These are phyloP conservation scores for Xiphias gladius DNA, from an alignment of 2,113 vertebrate genomes.

Conservation along the genomic window DNA sequence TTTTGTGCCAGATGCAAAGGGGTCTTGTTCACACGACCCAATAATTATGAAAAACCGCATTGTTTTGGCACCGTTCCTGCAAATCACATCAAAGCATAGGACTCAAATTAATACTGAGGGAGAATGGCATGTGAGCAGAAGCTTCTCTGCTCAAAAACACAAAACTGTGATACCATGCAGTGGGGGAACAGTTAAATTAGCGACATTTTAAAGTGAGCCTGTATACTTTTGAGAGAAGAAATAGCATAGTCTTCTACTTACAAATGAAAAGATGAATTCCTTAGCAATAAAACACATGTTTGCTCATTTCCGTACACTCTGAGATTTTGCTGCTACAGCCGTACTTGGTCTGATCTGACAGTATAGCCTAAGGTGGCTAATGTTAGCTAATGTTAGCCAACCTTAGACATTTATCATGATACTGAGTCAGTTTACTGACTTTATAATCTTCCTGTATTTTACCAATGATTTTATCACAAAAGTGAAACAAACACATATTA, in stretches of 20 bases:
- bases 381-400: neutral
- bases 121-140: slow-evolving; percentile 38
- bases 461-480: neutral
- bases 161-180: slow-evolving; percentile 12
- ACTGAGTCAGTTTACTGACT: neutral
- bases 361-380: neutral
- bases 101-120: slow-evolving; percentile 58
- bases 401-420: neutral
- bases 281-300: neutral
- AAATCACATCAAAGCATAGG: slow-evolving; percentile 58
- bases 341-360: neutral
- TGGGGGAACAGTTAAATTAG: slow-evolving; percentile 11
- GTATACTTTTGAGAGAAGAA: neutral
- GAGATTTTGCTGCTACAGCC: neutral
- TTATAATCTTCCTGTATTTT: neutral
- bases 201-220: slow-evolving; percentile 11
- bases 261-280: neutral
- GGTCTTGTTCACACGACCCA: slow-evolving; percentile 52
- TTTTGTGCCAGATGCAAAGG: slow-evolving; percentile 52
- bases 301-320: neutral
- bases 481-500: neutral
- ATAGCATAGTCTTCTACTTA: neutral
- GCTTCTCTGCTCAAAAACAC: slow-evolving; percentile 40
- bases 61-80: slow-evolving; percentile 60
- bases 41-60: slow-evolving; percentile 59